Percentiles rank a stretch among this genome's conserved stretches.
Evolutionary conservation across 2,888 invertebrate genomes (phyloP).

Genomic region (Dasypolia templi): DNA sequence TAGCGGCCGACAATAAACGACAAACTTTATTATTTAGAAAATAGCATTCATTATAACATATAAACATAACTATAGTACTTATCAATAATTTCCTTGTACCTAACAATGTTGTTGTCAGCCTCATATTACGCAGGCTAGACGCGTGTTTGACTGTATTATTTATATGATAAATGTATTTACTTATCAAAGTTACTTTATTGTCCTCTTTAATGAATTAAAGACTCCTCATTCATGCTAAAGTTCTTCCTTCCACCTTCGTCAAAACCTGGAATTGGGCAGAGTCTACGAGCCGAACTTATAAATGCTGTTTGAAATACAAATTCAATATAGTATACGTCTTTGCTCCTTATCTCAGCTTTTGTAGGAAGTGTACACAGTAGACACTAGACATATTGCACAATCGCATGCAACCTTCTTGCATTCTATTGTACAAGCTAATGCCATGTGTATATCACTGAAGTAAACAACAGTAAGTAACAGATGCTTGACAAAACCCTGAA

Average conservation of each 20-base stretch:
- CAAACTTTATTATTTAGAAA: conserved; percentile 22
- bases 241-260: no score
- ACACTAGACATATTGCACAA: conserved; percentile 7
- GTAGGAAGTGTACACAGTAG: neutral
- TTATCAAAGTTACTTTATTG: neutral
- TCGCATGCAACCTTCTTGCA: neutral
- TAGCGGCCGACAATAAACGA: conserved; percentile 15
- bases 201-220: neutral
- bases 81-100: conserved; percentile 19
- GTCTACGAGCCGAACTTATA: neutral
- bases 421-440: neutral
- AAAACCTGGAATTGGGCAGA: neutral
- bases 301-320: neutral
- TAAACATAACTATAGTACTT: conserved; percentile 11
- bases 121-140: conserved; percentile 2
- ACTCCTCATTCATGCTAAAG: neutral
- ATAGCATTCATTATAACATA: conserved; percentile 16
- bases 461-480: no score
- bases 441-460: neutral
- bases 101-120: conserved; percentile 4
- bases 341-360: neutral
- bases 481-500: no score
- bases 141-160: conserved; percentile 13
- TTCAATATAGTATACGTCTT: neutral
- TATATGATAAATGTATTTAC: neutral